phyloP scores from a whole-genome alignment of 2,113 vertebrate genomes.

The Nesogale talazaci region DNA sequence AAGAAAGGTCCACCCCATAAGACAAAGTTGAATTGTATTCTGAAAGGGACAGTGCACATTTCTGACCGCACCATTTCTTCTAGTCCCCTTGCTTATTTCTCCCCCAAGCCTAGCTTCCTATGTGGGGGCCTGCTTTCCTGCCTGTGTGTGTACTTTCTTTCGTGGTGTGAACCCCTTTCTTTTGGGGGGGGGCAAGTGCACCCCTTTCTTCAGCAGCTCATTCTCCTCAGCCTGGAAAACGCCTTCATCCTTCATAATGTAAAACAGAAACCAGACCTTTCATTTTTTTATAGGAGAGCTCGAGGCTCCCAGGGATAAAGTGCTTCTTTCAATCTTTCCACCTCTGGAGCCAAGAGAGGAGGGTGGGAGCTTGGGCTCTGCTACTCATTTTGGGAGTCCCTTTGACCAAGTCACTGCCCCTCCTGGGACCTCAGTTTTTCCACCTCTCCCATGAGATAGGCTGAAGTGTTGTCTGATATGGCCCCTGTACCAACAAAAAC shows the following conservation, averaged over 20 bases:
- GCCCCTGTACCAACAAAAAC: slow-evolving; percentile 38
- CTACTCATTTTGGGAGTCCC: background rate
- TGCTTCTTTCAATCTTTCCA: background rate
- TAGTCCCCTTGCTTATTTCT: background rate
- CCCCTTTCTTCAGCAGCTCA: background rate
- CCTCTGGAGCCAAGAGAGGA: background rate
- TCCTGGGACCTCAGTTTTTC: background rate
- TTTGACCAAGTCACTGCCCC: background rate
- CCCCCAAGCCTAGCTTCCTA: background rate
- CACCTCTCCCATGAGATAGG: background rate
- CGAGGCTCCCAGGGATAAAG: background rate
- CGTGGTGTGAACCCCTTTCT: background rate
- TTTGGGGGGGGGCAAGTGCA: too few relatives aligned
- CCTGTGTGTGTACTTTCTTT: background rate
- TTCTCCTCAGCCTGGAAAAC: slow-evolving; percentile 15
- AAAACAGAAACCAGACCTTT: background rate
- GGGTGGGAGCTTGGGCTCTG: background rate
- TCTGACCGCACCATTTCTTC: background rate
- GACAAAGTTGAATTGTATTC: background rate
- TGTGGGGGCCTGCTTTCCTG: background rate
- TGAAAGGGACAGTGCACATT: background rate
- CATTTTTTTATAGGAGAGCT: background rate
- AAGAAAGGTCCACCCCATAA: too few relatives aligned
- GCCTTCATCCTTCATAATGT: background rate
- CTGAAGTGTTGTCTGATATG: background rate